Evolutionary conservation across 2,797 vertebrate species (phyloP).

Genomic region (Furcifer pardalis): DNA sequence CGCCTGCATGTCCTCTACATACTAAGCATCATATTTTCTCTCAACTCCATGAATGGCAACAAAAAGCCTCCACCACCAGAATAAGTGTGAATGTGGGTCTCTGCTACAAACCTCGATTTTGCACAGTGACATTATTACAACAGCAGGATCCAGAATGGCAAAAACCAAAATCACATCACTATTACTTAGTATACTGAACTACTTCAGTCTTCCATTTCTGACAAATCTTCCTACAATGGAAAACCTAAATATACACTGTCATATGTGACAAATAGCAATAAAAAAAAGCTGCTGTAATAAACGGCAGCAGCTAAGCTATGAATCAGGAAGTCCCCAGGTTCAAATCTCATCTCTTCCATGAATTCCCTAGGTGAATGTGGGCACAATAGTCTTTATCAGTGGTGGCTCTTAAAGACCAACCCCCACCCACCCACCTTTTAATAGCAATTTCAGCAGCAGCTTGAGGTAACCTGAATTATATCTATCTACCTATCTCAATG

Average conservation of each 20-base stretch:
- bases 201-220: not conserved
- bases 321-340: not conserved
- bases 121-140: constrained; percentile 5
- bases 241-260: not conserved
- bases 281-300: too few relatives aligned
- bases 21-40: not conserved
- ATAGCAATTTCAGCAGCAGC: constrained; percentile 33
- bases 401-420: not conserved
- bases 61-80: not conserved
- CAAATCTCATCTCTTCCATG: constrained; percentile 1
- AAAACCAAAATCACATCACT: constrained; percentile 4
- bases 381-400: constrained; percentile 26
- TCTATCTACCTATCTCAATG: constrained; percentile 16
- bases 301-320: too few relatives aligned
- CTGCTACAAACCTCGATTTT: constrained; percentile 14
- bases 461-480: constrained; percentile 26
- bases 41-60: not conserved
- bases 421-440: constrained; percentile 14
- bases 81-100: too few relatives aligned
- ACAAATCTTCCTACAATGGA: not conserved
- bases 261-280: not conserved
- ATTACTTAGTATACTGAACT: not conserved
- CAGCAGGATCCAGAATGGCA: not conserved
- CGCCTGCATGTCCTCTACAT: not conserved
- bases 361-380: not conserved